phyloP scores from a whole-genome alignment of 2,888 invertebrate species.

The Homarus gammarus region DNA sequence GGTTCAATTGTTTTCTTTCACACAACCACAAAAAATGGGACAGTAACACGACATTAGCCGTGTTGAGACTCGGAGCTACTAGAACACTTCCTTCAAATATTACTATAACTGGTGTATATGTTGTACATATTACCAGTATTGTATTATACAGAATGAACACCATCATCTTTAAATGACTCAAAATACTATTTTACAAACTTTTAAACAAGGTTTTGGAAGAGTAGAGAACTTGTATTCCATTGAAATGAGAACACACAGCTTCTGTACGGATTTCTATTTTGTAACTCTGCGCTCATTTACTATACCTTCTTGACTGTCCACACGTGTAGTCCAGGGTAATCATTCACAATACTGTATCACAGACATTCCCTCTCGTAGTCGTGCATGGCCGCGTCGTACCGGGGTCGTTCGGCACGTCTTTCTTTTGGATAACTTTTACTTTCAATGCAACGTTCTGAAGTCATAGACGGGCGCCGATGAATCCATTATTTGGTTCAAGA shows the following conservation, averaged over 20 bases:
- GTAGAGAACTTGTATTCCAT: constrained; percentile 72
- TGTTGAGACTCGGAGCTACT: constrained; percentile 56
- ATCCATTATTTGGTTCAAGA: too few relatives aligned
- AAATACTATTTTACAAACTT: constrained; percentile 73
- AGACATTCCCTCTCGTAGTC: constrained; percentile 60
- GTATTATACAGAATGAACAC: constrained; percentile 71
- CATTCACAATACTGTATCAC: constrained; percentile 71
- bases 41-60: constrained; percentile 58
- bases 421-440: constrained; percentile 11
- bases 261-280: constrained; percentile 64
- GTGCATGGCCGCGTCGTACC: constrained; percentile 39
- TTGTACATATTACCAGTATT: constrained; percentile 71
- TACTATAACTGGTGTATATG: constrained; percentile 57
- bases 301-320: constrained; percentile 63
- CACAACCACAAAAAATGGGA: constrained; percentile 65
- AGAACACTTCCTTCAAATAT: constrained; percentile 52
- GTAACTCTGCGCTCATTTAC: constrained; percentile 69
- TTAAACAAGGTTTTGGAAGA: constrained; percentile 71
- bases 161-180: constrained; percentile 65
- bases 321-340: constrained; percentile 58
- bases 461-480: too few relatives aligned
- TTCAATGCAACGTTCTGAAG: background rate
- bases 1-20: constrained; percentile 60
- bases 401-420: background rate
- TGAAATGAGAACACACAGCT: constrained; percentile 64